These are phyloP conservation scores for Anthophora plumipes DNA, from an alignment of 2,888 invertebrate species.

Conservation along the genomic window DNA sequence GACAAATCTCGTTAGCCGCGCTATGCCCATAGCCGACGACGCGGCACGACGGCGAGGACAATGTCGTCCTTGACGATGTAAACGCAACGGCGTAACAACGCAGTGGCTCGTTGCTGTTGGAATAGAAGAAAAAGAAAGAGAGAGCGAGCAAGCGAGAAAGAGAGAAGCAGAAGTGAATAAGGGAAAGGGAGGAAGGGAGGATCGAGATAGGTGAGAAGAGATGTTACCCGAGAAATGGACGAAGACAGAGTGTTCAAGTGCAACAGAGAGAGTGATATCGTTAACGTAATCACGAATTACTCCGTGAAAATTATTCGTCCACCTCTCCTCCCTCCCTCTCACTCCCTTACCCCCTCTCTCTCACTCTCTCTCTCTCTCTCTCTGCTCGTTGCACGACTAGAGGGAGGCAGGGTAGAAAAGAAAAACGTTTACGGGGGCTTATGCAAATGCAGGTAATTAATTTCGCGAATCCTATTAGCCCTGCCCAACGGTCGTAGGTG, in stretches of 20 bases:
- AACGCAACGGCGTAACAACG: slow-evolving; percentile 71
- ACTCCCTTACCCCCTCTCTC: no score
- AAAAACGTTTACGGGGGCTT: slow-evolving; percentile 78
- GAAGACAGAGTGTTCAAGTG: slow-evolving; percentile 30
- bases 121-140: slow-evolving; percentile 53
- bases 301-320: slow-evolving; percentile 70
- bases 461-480: slow-evolving; percentile 81
- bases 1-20: slow-evolving; percentile 79
- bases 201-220: slow-evolving; percentile 23
- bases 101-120: slow-evolving; percentile 56
- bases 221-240: neutral
- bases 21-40: slow-evolving; percentile 67
- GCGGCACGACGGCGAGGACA: slow-evolving; percentile 64
- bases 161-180: neutral
- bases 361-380: no score
- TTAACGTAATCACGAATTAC: slow-evolving; percentile 77
- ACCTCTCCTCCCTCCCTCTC: no score
- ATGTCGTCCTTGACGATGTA: slow-evolving; percentile 68
- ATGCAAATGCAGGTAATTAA: slow-evolving; percentile 82
- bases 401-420: slow-evolving; percentile 62
- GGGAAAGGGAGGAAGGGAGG: neutral
- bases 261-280: slow-evolving; percentile 68
- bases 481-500: slow-evolving; percentile 70
- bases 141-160: neutral
- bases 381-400: slow-evolving; percentile 27